A percentile compares a stretch with the other conserved stretches of the same genome.
phyloP scores from a whole-genome alignment of 2,888 invertebrate genomes.

The Ochropacha duplaris region DNA sequence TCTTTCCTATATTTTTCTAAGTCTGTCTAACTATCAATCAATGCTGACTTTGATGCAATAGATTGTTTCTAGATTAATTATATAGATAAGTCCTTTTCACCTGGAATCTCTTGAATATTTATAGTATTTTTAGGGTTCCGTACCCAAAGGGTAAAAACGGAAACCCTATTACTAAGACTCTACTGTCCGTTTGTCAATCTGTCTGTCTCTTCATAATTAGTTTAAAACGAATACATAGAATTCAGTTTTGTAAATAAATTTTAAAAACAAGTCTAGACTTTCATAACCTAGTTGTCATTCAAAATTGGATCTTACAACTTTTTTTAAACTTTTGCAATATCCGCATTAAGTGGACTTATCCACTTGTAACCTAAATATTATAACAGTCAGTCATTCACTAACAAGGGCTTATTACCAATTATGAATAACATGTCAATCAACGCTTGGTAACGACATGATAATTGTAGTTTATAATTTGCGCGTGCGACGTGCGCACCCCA shows the following conservation, averaged over 20 bases:
- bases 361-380: neutral
- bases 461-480: conserved; percentile 18
- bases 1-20: neutral
- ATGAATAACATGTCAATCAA: conserved; percentile 20
- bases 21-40: neutral
- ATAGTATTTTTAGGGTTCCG: neutral
- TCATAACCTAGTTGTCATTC: too few species aligned
- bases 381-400: neutral
- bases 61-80: neutral
- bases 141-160: too few species aligned
- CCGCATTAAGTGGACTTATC: neutral
- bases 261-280: too few species aligned
- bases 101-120: neutral
- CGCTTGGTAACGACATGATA: conserved; percentile 20
- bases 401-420: conserved; percentile 3
- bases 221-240: too few species aligned
- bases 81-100: neutral
- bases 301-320: neutral
- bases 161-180: too few species aligned
- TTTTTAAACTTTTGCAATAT: neutral
- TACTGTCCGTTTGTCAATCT: too few species aligned
- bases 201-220: too few species aligned
- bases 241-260: too few species aligned
- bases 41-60: neutral
- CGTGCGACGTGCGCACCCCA: conserved; percentile 13